Evolutionary conservation across 1,140 invertebrate genomes (phyloP), one percentile per base, ranked within the genome.

Genomic region (Cheumatopsyche charites): DNA sequence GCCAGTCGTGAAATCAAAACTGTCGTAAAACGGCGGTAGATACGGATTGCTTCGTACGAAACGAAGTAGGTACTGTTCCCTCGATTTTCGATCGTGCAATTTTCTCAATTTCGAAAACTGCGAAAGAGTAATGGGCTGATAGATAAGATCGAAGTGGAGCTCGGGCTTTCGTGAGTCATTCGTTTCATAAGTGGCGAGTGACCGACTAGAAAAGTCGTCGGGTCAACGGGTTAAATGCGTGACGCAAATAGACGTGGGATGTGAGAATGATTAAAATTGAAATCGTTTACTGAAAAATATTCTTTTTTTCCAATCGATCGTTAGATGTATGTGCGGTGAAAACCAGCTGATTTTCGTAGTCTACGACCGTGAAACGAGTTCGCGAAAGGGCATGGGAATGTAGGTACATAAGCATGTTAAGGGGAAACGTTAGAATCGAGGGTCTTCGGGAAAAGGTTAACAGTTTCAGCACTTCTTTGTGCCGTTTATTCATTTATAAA

Each of bases 391-490:
- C 67, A 70, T 62, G 67, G 67, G 67, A 70, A 70, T 52, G 26
- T 17, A 26, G 47, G 25, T 15, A 62, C 13, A 13, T 15, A 13
- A 62, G 25, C 6, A 13, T n/a, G 2, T 25, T 9, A 58, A 47
- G 43, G 63, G 42, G 63, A 45, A 66, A 25, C 1, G 21, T 11
- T 23, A 25, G 4, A 12, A 19, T 21, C 1, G 23, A 12, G 11
- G 21, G 23, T 9, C 12, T 23, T 55, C 36, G 55, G 36, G 19
- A 26, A 41, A 58, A 45, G 49, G 17, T 52, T 70, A 70, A 70
- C 62, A 29, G 67, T 70, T 70, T 70, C 67, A 41, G 13, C 67
- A 70, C 67, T 25, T 15, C 36, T 63, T 63, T 63, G 62, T 63
- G 29, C 15, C 11, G 21, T 3, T 25, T 58, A 3, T 12, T 1